phyloP scores from a whole-genome alignment of 1,140 invertebrate species.

The Onthophagus taurus region DNA sequence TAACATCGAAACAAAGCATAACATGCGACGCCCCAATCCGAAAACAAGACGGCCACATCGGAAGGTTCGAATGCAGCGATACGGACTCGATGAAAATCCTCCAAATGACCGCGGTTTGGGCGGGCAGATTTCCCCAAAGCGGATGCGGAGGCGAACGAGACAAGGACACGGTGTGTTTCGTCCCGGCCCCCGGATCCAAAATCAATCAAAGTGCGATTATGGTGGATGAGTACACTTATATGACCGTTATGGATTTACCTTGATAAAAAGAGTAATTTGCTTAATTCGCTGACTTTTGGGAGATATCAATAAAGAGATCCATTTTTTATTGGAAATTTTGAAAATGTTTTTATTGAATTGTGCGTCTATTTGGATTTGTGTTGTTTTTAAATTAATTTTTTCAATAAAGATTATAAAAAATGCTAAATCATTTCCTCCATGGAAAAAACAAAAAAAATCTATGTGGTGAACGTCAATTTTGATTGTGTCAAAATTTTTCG shows the following conservation, averaged over 20 bases:
- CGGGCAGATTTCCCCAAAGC: neutral
- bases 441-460: no score
- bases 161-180: slow-evolving; percentile 3
- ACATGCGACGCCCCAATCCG: neutral
- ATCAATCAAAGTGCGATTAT: slow-evolving; percentile 8
- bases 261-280: no score
- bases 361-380: no score
- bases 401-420: no score
- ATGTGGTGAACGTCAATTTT: no score
- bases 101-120: neutral
- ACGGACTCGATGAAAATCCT: neutral
- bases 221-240: slow-evolving; percentile 10
- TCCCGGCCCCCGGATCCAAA: neutral
- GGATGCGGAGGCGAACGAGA: neutral
- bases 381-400: no score
- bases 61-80: neutral
- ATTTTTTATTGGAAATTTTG: no score
- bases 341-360: no score
- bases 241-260: slow-evolving; percentile 1
- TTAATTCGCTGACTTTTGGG: no score
- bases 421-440: no score
- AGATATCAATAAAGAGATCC: no score
- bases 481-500: no score
- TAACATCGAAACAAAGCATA: neutral
- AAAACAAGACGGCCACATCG: slow-evolving; percentile 4